Conservation (phyloP, 1,140 invertebrate genomes). For the Liolophura sinensis region DNA sequence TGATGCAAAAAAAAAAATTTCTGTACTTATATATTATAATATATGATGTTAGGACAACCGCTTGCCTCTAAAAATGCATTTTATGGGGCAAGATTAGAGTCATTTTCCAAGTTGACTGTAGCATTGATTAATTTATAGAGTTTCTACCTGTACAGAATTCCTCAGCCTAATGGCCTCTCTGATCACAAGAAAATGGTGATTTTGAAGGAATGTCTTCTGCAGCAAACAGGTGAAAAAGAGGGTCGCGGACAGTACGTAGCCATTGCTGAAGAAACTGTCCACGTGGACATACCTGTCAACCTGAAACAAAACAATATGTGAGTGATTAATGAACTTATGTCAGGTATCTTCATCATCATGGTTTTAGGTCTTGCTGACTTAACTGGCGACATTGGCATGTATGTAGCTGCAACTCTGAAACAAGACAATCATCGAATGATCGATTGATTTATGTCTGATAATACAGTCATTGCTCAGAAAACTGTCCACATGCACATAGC, state of each 20-base stretch:
- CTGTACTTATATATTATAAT: too few relatives aligned
- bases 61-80: too few relatives aligned
- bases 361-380: too few relatives aligned
- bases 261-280: slow-evolving; percentile 72
- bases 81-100: too few relatives aligned
- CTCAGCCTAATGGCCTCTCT: slow-evolving; percentile 80
- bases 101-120: too few relatives aligned
- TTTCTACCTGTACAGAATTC: slow-evolving; percentile 71
- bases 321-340: not conserved
- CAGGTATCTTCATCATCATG: too few relatives aligned
- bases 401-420: too few relatives aligned
- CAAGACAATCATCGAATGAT: too few relatives aligned
- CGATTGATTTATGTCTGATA: too few relatives aligned
- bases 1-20: too few relatives aligned
- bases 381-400: too few relatives aligned
- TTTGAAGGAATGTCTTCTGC: slow-evolving; percentile 82
- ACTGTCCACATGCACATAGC: not conserved
- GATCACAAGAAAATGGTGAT: slow-evolving; percentile 79
- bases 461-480: not conserved
- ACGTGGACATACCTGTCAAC: slow-evolving; percentile 55
- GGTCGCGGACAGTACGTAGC: slow-evolving; percentile 75
- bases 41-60: too few relatives aligned
- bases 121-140: slow-evolving; percentile 7
- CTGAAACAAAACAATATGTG: slow-evolving; percentile 13
- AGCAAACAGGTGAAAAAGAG: slow-evolving; percentile 73